Base-by-base conservation (phyloP, 1,140 invertebrate genomes). In the Megalopta genalis region DNA sequence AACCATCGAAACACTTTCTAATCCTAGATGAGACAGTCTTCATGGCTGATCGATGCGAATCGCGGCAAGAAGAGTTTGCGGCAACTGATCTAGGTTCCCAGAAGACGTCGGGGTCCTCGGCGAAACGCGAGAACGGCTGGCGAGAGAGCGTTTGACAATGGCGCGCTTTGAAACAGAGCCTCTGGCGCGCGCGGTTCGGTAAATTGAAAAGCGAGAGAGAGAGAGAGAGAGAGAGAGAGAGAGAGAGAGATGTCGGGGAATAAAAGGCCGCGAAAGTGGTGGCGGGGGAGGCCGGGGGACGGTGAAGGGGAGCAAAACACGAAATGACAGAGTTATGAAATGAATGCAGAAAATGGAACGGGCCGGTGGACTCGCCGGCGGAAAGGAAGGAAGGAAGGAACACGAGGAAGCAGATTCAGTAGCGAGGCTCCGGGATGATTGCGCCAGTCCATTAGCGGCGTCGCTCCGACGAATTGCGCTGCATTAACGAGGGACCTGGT, bases 381-480 rank as follows among this genome's bases (percentile, higher is more conserved):
- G 60, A 76, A 12, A 39, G 64, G 60, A 73, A 64, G 74, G 46
- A 66, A 76, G 66, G 71, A 57, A 63, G 81, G 59, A 72, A 74
- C 66, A 68, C 74, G 67, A 66, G 62, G 63, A 85, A 76, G 77
- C 68, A 76, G 77, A 83, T 86, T 86, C 69, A 57, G 79, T 82
- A 81, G 84, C 77, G 49, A 80, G 39, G 60, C 71, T 67, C 32
- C 32, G 77, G 71, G 82, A 87, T 88, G 87, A 90, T 90, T 90
- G 88, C 85, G 86, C 86, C 81, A 86, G 85, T 90, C 88, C 88
- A 90, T 90, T 90, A 90, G 83, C 86, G 82, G 84, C 84, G 83
- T 82, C 79, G 83, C 85, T 84, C 83, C 86, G 85, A 89, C 83
- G 83, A 89, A 90, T 87, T 88, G 82, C 80, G 82, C 80, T 88